Conservation (phyloP, 2,888 invertebrate genomes). For the Tridacna gigas region DNA sequence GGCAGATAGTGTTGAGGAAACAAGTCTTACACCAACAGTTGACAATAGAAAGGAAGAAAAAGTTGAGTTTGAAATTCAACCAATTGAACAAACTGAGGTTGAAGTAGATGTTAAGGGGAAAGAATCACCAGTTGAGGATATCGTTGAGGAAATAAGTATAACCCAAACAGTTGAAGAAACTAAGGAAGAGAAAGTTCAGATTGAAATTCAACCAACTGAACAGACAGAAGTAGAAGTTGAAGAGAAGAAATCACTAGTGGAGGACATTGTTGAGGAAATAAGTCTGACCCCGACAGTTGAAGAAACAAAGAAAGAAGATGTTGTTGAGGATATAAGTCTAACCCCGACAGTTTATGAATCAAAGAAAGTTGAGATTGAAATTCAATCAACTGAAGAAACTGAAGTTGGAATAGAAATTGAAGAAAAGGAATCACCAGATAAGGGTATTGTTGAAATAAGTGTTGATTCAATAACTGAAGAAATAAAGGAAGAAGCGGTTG, state of each 20-base stretch:
- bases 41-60: conserved; percentile 12
- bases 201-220: conserved; percentile 35
- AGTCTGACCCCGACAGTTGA: conserved; percentile 22
- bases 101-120: conserved; percentile 8
- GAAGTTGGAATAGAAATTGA: not conserved
- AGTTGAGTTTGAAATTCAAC: conserved; percentile 25
- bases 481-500: conserved; percentile 33
- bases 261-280: conserved; percentile 23
- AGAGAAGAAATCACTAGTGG: conserved; percentile 20
- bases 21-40: conserved; percentile 28
- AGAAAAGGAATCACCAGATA: conserved; percentile 15
- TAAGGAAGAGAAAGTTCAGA: conserved; percentile 33
- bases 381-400: too few relatives aligned
- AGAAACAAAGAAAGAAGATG: conserved; percentile 22
- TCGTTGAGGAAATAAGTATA: conserved; percentile 9
- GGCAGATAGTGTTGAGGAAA: conserved; percentile 20
- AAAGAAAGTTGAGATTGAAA: conserved; percentile 1
- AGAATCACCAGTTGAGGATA: conserved; percentile 32
- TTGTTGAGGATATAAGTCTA: conserved; percentile 10
- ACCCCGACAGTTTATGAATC: conserved; percentile 28
- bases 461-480: conserved; percentile 17
- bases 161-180: conserved; percentile 33
- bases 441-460: conserved; percentile 3
- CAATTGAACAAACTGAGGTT: conserved; percentile 22
- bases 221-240: conserved; percentile 32